Evolutionary conservation across 1,140 invertebrate species (phyloP), one percentile per base, ranked within the genome.

Genomic region (Lethocerus indicus): DNA sequence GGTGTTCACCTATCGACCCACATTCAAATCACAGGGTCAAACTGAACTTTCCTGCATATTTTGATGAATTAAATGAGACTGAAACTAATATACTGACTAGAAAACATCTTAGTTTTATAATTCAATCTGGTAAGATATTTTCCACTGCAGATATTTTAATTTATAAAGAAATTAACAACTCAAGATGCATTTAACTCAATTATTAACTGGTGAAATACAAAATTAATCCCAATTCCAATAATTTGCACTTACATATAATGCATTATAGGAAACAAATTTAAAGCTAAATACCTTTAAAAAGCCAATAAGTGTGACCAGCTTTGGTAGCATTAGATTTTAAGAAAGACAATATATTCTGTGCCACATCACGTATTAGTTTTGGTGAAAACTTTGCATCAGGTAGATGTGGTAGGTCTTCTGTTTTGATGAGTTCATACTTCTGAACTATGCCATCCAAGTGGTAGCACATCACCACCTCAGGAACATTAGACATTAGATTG

Each of bases 401-500:
- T 58, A 93, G 64, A 57, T 86, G 79, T 0, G 90, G 90, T 25
- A 95, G 70, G 57, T 95, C 90, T 64, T 93, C 90, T 3, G 90
- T 94, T 66, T 92, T 93, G 54, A 93, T 82, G 0, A 92, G 70
- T 61, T 94, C 90, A 64, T 95, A 95, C 64, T 88, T 88, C 63
- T 93, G 84, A 0, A 95, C 90, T 53, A 95, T 88, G 0, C 91
- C 91, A 65, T 92, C 81, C 32, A 92, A 62, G 64, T 95, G 91
- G 62, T 83, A 89, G 59, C 90, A 94, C 90, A 95, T 95, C 0
- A 91, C 77, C 0, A 95, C 84, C 66, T 95, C 90, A 1, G 91
- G 91, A 1, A 95, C 90, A 61, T 93, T 93, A 53, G 88, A 93
- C 89, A 95, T 94, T 0, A 94, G 67, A 67, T 95, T 94, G 60